phyloP scores from a whole-genome alignment of 2,113 vertebrate species.

The Pholis gunnellus region DNA sequence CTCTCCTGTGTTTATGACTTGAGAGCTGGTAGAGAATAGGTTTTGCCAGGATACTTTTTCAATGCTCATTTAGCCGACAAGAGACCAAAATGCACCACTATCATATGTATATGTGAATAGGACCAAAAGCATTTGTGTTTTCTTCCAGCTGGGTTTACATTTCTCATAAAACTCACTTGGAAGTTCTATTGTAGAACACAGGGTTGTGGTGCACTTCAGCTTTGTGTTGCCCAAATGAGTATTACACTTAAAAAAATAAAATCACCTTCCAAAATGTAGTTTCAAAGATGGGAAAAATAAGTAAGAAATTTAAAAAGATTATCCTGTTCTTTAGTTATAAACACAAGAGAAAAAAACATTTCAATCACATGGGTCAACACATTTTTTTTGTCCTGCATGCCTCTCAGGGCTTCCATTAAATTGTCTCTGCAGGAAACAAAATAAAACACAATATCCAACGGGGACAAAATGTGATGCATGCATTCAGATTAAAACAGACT shows the following conservation, averaged over 20 bases:
- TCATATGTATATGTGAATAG: neutral
- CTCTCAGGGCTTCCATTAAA: neutral
- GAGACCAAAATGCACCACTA: neutral
- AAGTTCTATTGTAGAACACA: neutral
- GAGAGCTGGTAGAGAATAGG: neutral
- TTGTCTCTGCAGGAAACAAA: constrained; percentile 1
- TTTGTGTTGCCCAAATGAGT: neutral
- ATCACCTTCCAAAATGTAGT: neutral
- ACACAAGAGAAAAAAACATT: neutral
- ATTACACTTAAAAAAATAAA: neutral
- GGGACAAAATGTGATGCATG: constrained; percentile 40
- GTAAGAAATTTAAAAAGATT: neutral
- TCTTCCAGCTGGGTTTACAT: neutral
- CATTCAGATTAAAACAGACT: constrained; percentile 24
- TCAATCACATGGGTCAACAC: neutral
- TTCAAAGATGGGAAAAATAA: neutral
- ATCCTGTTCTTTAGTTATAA: neutral
- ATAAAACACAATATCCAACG: neutral
- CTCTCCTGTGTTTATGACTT: neutral
- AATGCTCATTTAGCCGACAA: neutral
- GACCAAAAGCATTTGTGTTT: neutral
- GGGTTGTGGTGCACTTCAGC: neutral
- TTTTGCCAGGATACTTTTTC: neutral
- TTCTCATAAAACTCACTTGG: neutral
- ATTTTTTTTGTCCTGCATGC: neutral